A percentile compares a stretch with the other conserved stretches of the same genome.
phyloP scores from a whole-genome alignment of 2,797 vertebrate species.

The Sebastes nivosus region DNA sequence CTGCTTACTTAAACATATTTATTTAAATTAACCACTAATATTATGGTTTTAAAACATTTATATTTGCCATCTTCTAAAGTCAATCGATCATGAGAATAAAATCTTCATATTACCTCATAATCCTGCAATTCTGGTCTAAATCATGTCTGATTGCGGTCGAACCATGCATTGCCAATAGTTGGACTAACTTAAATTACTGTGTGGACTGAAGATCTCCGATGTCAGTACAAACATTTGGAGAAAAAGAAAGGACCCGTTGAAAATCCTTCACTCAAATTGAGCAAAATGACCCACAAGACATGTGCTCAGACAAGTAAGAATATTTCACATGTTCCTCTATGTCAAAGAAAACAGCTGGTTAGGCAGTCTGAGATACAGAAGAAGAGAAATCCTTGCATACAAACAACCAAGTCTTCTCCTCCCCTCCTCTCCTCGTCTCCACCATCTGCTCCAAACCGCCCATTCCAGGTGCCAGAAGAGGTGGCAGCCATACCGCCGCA shows the following conservation, averaged over 20 bases:
- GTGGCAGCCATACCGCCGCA: conserved; percentile 42
- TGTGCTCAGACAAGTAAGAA: neutral
- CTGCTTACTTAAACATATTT: neutral
- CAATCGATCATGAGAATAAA: neutral
- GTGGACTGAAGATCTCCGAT: neutral
- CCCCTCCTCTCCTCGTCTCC: conserved; percentile 15
- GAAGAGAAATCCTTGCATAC: conserved; percentile 36
- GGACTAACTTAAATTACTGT: neutral
- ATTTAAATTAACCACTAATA: neutral
- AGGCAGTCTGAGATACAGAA: conserved; percentile 5
- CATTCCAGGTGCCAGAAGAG: conserved; percentile 59
- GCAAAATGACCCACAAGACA: neutral
- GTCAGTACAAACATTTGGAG: neutral
- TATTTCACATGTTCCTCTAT: neutral
- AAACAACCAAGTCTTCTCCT: conserved; percentile 44
- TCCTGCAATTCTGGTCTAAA: neutral
- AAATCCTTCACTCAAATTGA: neutral
- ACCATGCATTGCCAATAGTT: neutral
- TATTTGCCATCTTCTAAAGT: neutral
- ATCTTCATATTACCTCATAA: neutral
- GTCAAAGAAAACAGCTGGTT: conserved; percentile 6
- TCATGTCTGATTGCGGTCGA: neutral
- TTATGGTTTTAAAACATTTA: neutral
- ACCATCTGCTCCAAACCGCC: conserved; percentile 70
- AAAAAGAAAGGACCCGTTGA: neutral